phyloP scores from a whole-genome alignment of 2,113 vertebrate genomes.

The Colistium nudipinnis region DNA sequence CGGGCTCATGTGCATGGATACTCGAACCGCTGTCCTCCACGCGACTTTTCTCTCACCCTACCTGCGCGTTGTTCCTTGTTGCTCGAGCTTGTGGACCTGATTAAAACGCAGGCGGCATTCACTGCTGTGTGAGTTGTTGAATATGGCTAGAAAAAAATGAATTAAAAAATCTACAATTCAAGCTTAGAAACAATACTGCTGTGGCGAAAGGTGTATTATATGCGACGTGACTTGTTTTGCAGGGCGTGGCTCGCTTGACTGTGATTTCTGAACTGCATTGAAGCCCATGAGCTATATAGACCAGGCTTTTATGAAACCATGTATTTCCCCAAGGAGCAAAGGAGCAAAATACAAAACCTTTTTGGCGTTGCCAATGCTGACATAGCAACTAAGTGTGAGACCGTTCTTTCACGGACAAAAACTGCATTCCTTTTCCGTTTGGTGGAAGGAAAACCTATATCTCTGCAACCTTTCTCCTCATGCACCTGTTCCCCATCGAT shows the following conservation, averaged over 20 bases:
- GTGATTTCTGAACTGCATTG: slow-evolving; percentile 3
- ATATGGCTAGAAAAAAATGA: too few species aligned
- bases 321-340: background rate
- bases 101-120: slow-evolving; percentile 10
- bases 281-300: background rate
- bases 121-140: slow-evolving; percentile 7
- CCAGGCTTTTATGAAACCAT: background rate
- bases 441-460: background rate
- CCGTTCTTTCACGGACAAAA: background rate
- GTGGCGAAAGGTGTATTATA: too few species aligned
- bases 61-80: slow-evolving; percentile 4
- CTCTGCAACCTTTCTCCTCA: slow-evolving; percentile 15
- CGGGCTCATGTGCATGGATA: too few species aligned
- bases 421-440: background rate
- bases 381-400: slow-evolving; percentile 1
- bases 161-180: too few species aligned
- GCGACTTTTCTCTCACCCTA: background rate
- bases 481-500: slow-evolving; percentile 62
- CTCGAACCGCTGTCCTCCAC: too few species aligned
- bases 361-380: background rate
- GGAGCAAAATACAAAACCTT: background rate
- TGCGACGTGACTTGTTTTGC: too few species aligned
- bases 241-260: background rate
- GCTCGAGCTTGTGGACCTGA: slow-evolving; percentile 19
- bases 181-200: too few species aligned